These are phyloP conservation scores for Drosophila nasuta DNA, from an alignment of 1,140 invertebrate genomes.

Conservation along the genomic window DNA sequence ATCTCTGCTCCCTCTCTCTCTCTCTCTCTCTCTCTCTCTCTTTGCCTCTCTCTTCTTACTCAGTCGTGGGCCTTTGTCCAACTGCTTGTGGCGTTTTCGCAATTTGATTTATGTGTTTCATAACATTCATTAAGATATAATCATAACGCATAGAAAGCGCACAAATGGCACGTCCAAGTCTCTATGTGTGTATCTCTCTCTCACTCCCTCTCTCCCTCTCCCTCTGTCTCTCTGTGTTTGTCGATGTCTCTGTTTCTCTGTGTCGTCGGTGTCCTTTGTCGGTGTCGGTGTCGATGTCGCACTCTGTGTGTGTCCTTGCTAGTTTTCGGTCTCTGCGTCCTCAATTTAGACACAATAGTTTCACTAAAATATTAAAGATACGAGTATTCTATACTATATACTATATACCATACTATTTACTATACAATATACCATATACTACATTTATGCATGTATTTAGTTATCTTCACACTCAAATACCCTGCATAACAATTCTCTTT, in stretches of 20 bases:
- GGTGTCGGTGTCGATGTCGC: slow-evolving; percentile 1
- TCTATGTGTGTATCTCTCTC: background rate
- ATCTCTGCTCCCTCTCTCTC: background rate
- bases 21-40: background rate
- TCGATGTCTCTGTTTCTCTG: background rate
- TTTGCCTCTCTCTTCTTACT: background rate
- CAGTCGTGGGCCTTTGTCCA: slow-evolving; percentile 59
- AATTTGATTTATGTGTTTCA: slow-evolving; percentile 81
- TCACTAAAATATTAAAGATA: slow-evolving; percentile 6
- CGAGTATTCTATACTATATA: background rate
- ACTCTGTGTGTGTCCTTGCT: slow-evolving; percentile 13
- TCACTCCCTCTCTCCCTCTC: background rate
- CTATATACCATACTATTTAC: background rate
- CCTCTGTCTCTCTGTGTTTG: background rate
- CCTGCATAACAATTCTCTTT: no score
- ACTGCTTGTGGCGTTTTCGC: slow-evolving; percentile 76
- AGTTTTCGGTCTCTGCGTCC: slow-evolving; percentile 20
- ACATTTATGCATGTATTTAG: no score
- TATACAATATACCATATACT: no score
- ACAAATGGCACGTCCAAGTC: slow-evolving; percentile 39
- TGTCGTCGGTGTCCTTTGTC: background rate
- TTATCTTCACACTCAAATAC: no score
- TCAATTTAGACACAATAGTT: slow-evolving; percentile 37
- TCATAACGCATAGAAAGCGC: slow-evolving; percentile 72
- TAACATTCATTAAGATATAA: slow-evolving; percentile 83